These are phyloP conservation scores for Oxyura jamaicensis DNA, from an alignment of 2,113 vertebrate species.

Conservation along the genomic window DNA sequence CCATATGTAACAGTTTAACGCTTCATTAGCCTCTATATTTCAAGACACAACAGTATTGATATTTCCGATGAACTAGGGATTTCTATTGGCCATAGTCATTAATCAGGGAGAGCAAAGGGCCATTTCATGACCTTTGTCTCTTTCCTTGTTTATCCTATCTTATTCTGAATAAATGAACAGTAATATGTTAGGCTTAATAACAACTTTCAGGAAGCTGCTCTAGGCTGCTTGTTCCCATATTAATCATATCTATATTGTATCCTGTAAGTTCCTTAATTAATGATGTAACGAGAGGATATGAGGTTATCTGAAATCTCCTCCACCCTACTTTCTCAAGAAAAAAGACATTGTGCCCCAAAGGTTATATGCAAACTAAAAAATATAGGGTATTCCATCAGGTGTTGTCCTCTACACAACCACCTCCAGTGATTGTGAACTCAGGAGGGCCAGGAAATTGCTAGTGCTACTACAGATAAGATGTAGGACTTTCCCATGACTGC, in stretches of 20 bases:
- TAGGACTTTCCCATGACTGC: not conserved
- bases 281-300: not conserved
- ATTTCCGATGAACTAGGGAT: not conserved
- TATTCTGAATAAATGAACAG: not conserved
- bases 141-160: not conserved
- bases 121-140: not conserved
- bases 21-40: not conserved
- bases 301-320: not conserved
- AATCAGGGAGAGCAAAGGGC: conserved; percentile 29
- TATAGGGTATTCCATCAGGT: not conserved
- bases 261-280: not conserved
- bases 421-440: not conserved
- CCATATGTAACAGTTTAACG: not conserved
- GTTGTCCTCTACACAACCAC: not conserved
- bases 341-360: not conserved
- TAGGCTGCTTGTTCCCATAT: not conserved
- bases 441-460: not conserved
- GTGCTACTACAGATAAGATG: not conserved
- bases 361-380: not conserved
- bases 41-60: not conserved
- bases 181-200: not conserved
- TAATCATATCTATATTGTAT: not conserved
- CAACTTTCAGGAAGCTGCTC: not conserved
- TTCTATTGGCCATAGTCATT: conserved; percentile 3
- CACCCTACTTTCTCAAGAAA: not conserved